These are phyloP conservation scores for Xenopus laevis DNA, from an alignment of 2,113 vertebrate species.

Conservation along the genomic window DNA sequence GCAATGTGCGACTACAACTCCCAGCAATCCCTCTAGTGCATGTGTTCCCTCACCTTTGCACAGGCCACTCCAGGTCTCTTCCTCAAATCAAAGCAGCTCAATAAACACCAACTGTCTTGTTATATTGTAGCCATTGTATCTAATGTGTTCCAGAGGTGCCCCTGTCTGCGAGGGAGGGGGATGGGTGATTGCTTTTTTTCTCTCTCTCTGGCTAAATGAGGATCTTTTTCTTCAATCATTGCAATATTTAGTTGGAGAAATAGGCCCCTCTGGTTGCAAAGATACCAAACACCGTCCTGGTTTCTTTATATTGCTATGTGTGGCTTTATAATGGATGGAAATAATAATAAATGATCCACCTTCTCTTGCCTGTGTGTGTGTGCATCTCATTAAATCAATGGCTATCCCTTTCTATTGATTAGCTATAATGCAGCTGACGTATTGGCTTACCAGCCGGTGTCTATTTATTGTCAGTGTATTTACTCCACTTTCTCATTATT, in stretches of 20 bases:
- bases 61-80: no score
- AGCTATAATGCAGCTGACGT: neutral
- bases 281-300: no score
- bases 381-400: neutral
- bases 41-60: no score
- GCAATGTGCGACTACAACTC: no score
- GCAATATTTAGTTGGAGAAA: neutral
- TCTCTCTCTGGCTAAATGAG: neutral
- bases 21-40: no score
- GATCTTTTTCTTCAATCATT: constrained; percentile 12
- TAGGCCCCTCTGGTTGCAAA: neutral
- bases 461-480: neutral
- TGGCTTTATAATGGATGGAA: neutral
- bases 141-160: constrained; percentile 25
- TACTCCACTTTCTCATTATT: neutral
- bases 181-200: constrained; percentile 23
- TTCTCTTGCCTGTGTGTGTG: neutral
- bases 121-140: constrained; percentile 14
- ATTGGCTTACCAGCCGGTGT: neutral
- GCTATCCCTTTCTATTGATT: neutral
- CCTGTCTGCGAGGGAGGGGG: constrained; percentile 4
- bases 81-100: no score
- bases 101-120: neutral
- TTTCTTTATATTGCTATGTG: neutral
- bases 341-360: neutral